These are phyloP conservation scores for Prenolepis imparis DNA, from an alignment of 2,888 invertebrate genomes.

Conservation along the genomic window DNA sequence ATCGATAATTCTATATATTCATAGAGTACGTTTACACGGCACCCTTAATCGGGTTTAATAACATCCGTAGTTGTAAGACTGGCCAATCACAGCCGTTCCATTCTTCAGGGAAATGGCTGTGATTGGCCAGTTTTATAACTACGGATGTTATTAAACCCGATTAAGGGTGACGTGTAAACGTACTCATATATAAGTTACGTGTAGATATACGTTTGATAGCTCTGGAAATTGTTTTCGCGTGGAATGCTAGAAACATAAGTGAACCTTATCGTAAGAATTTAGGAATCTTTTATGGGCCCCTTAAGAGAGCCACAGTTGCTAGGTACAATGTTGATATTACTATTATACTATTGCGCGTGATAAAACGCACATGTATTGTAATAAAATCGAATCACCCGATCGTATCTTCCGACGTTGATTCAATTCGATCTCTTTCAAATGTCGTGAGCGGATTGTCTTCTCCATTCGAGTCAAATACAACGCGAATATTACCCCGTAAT, in stretches of 20 bases:
- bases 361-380: conserved; percentile 50
- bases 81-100: no score
- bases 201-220: neutral
- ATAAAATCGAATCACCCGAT: conserved; percentile 55
- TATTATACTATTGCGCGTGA: conserved; percentile 20
- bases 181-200: no score
- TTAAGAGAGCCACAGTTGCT: neutral
- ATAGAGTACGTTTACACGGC: no score
- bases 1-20: no score
- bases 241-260: neutral
- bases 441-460: conserved; percentile 47
- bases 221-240: neutral
- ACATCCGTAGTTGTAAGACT: no score
- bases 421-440: conserved; percentile 50
- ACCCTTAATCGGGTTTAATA: no score
- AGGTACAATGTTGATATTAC: conserved; percentile 7
- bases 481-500: conserved; percentile 34
- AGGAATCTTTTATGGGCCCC: neutral
- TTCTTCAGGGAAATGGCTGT: no score
- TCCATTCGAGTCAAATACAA: conserved; percentile 38
- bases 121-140: no score
- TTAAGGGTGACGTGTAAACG: no score
- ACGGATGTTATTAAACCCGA: no score
- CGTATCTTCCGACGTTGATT: conserved; percentile 41
- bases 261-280: neutral